phyloP scores from a whole-genome alignment of 2,113 vertebrate genomes.

The Nematolebias whitei region DNA sequence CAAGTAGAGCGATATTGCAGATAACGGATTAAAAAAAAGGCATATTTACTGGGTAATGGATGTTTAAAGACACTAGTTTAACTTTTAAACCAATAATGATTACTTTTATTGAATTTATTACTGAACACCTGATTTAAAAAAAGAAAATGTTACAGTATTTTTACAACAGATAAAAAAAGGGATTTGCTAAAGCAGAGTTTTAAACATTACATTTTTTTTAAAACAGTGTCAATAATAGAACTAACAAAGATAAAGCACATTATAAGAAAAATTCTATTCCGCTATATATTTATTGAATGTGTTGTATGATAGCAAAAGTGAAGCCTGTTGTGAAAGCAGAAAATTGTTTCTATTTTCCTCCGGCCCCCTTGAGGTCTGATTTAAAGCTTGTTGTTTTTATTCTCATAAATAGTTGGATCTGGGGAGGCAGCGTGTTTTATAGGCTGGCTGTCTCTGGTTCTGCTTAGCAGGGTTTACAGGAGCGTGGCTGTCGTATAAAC shows the following conservation, averaged over 20 bases:
- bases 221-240: neutral
- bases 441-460: conserved; percentile 62
- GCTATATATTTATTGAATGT: neutral
- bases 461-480: conserved; percentile 71
- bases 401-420: conserved; percentile 74
- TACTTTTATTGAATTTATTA: conserved; percentile 12
- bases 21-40: conserved; percentile 6
- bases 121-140: conserved; percentile 12
- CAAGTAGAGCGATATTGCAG: conserved; percentile 8
- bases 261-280: neutral
- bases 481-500: conserved; percentile 78
- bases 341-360: conserved; percentile 25
- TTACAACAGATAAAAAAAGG: no score
- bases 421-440: conserved; percentile 72
- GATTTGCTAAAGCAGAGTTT: no score
- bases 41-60: conserved; percentile 26
- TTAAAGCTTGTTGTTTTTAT: conserved; percentile 79
- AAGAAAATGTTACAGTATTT: neutral
- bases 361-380: conserved; percentile 68
- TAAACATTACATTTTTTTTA: no score
- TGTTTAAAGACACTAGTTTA: conserved; percentile 36
- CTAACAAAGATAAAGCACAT: neutral
- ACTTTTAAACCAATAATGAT: conserved; percentile 25
- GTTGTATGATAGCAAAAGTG: conserved; percentile 26
- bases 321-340: conserved; percentile 27